phyloP scores from a whole-genome alignment of 2,888 invertebrate genomes.

The Philonicus albiceps region DNA sequence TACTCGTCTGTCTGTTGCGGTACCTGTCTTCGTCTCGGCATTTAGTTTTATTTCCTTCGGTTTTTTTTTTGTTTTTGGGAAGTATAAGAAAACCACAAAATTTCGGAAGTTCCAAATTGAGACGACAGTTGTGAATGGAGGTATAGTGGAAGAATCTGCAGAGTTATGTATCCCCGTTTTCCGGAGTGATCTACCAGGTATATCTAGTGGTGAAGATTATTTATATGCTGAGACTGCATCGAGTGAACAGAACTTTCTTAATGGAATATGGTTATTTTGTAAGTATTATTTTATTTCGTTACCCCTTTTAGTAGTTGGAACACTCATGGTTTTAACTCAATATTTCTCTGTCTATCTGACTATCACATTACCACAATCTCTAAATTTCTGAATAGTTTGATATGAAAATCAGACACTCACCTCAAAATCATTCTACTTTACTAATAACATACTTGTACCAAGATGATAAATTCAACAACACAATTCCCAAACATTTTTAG shows the following conservation, averaged over 20 bases:
- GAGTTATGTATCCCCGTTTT: not conserved
- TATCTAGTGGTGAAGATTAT: not conserved
- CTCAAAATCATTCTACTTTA: too few species aligned
- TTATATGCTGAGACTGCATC: not conserved
- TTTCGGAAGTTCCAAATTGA: not conserved
- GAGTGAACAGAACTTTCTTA: not conserved
- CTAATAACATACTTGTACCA: too few species aligned
- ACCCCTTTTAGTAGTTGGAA: not conserved
- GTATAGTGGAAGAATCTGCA: not conserved
- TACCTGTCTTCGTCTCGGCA: not conserved
- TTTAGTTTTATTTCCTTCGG: not conserved
- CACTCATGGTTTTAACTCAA: not conserved
- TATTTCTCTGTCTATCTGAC: not conserved
- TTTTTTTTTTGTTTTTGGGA: not conserved
- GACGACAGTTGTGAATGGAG: not conserved
- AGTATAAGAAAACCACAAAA: not conserved
- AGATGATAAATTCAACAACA: too few species aligned
- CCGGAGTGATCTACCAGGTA: not conserved
- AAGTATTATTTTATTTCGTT: not conserved
- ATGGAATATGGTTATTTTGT: slow-evolving; percentile 38
- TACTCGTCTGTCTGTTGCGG: not conserved
- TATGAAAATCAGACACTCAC: too few species aligned
- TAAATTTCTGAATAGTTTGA: too few species aligned
- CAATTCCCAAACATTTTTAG: too few species aligned
- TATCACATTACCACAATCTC: not conserved